Percentiles rank a stretch among this genome's conserved stretches.
These are phyloP conservation scores for Hirtodrosophila confusa DNA, from an alignment of 2,888 invertebrate genomes.

Conservation along the genomic window DNA sequence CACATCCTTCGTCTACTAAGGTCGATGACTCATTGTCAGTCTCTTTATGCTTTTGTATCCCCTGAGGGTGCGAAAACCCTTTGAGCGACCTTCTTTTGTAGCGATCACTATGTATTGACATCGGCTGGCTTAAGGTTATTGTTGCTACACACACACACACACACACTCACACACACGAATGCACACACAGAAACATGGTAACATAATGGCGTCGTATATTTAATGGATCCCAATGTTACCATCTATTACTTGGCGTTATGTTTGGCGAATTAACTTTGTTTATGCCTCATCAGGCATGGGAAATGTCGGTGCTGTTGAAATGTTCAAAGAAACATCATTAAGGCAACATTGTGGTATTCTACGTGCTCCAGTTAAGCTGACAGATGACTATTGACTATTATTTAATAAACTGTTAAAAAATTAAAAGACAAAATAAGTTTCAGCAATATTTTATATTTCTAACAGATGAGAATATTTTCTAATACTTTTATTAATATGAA, in stretches of 20 bases:
- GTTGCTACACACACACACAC: conserved; percentile 11
- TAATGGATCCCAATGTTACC: conserved; percentile 35
- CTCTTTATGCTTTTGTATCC: conserved; percentile 32
- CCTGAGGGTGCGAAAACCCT: conserved; percentile 63
- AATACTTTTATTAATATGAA: too few relatives aligned
- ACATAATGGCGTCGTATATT: conserved; percentile 22
- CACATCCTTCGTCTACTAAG: conserved; percentile 24
- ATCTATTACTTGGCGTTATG: conserved; percentile 27
- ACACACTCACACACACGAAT: conserved; percentile 5
- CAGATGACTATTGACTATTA: conserved; percentile 13
- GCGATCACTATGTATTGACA: conserved; percentile 51
- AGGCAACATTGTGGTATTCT: not conserved
- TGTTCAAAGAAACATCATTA: conserved; percentile 18
- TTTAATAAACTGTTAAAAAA: not conserved
- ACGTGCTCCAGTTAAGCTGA: not conserved
- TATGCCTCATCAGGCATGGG: conserved; percentile 71
- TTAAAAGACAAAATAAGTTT: too few relatives aligned
- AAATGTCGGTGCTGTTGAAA: conserved; percentile 34
- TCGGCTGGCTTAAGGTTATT: conserved; percentile 27
- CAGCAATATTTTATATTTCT: too few relatives aligned
- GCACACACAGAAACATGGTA: conserved; percentile 7
- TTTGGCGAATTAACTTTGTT: conserved; percentile 44
- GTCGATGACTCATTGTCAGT: conserved; percentile 67
- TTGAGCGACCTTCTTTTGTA: conserved; percentile 39
- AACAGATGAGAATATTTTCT: too few relatives aligned